A percentile compares a stretch with the other conserved stretches of the same genome.
Evolutionary conservation across 2,113 vertebrate genomes (phyloP).

Genomic region (Entelurus aequoreus): DNA sequence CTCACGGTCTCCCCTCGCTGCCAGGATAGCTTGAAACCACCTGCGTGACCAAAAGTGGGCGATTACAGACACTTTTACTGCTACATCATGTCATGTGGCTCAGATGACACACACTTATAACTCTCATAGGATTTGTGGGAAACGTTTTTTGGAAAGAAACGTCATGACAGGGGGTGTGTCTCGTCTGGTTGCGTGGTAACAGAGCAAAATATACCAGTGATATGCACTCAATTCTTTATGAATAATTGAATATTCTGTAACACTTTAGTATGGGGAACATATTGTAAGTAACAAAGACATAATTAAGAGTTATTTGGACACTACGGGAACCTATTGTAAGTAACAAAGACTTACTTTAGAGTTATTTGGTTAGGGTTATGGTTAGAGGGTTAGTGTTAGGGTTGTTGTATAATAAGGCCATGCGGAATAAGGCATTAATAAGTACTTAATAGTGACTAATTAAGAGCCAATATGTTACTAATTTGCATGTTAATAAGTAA

Average conservation of each 20-base stretch:
- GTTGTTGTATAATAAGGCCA: too few relatives aligned
- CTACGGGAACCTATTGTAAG: too few relatives aligned
- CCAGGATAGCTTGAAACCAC: slow-evolving; percentile 45
- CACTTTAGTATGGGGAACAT: too few relatives aligned
- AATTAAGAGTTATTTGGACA: too few relatives aligned
- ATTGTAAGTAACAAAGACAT: too few relatives aligned
- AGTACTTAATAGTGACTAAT: too few relatives aligned
- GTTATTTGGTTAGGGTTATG: too few relatives aligned
- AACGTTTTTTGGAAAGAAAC: slow-evolving; percentile 34
- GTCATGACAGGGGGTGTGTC: slow-evolving; percentile 25
- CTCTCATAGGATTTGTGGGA: slow-evolving; percentile 29
- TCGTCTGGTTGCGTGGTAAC: slow-evolving; percentile 27
- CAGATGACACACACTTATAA: slow-evolving; percentile 30
- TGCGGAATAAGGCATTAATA: too few relatives aligned
- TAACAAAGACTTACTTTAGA: too few relatives aligned
- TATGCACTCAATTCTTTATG: neutral
- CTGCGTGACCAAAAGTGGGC: slow-evolving; percentile 26
- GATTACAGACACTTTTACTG: slow-evolving; percentile 45
- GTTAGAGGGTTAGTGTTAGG: too few relatives aligned
- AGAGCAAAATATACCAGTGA: slow-evolving; percentile 8
- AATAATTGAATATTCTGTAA: slow-evolving; percentile 18
- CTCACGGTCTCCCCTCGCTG: slow-evolving; percentile 39
- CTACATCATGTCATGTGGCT: slow-evolving; percentile 38
- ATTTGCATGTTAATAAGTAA: too few relatives aligned
- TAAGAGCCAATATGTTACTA: too few relatives aligned